Base-by-base conservation (phyloP, 2,113 vertebrate genomes). In the Silurus asotus region DNA sequence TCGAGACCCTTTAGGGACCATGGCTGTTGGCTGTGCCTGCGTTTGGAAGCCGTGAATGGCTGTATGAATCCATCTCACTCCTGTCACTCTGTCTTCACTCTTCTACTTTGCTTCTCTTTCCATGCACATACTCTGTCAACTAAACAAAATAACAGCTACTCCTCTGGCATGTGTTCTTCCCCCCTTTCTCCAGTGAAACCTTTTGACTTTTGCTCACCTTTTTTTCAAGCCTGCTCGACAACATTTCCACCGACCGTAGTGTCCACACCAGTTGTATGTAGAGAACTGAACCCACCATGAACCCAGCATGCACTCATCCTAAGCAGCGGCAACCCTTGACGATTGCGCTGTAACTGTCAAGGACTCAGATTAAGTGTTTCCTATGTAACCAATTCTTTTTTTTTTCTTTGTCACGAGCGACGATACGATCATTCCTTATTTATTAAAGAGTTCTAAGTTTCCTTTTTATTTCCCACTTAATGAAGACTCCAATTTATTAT, bases 11-110 rank as follows among this genome's bases (percentile, higher is more conserved):
- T 94, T 96, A 91, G 91, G 91, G 94, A 94, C 94, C 95, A 93
- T 97, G 93, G 95, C 95, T 96, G 95, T 96, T 96, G 96, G 97
- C 97, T 99, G 96, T 95, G 95, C 96, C 95, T 97, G 96, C 96
- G 95, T 96, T 95, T 92, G 95, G 95, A 96, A 96, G 95, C 94
- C 93, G 89, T 96, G 95, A 96, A 92, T 97, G 96, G 96, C 97
- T 93, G 91, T 91, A 94, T 88, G 91, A 92, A 93, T 86, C 93
- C 96, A 97, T 96, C 94, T 90, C 89, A 87, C 96, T 37, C 93
- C 95, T 93, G 92, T 93, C 90, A 95, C 96, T 95, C 96, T 94
- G 93, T 93, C 65, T 87, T 78, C 95, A 95, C 94, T 93, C 75
- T 86, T 62, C 94, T 79, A 61, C 79, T 92, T 94, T 95, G 95